phyloP scores from a whole-genome alignment of 2,113 vertebrate genomes.

The Urocolius indicus region DNA sequence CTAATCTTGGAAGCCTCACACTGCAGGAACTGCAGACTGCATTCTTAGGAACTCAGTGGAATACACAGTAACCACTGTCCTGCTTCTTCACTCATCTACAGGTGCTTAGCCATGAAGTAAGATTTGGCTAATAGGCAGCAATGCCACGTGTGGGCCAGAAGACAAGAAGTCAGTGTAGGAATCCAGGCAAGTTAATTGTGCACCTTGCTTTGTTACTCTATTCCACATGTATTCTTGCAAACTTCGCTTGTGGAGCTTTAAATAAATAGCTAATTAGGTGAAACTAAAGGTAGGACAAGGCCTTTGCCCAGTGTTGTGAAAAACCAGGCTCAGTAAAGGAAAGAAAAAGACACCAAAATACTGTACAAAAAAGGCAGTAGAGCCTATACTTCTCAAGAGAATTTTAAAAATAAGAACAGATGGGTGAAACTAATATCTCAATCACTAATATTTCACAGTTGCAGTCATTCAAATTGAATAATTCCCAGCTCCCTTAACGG shows the following conservation, averaged over 20 bases:
- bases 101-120: neutral
- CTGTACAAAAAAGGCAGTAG: neutral
- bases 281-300: neutral
- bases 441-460: no score
- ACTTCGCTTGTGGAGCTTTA: neutral
- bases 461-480: neutral
- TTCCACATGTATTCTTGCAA: neutral
- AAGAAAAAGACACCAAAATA: neutral
- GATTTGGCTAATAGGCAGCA: neutral
- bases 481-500: neutral
- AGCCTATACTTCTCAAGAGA: neutral
- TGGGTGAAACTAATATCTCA: constrained; percentile 5
- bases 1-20: neutral
- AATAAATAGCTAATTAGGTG: neutral
- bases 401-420: neutral
- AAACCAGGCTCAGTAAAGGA: neutral
- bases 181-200: neutral
- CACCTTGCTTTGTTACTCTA: neutral
- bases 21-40: neutral
- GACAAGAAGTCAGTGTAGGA: accelerated
- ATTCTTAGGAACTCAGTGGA: neutral
- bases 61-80: neutral
- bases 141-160: neutral
- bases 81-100: neutral
- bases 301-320: neutral